Evolutionary conservation across 2,888 invertebrate genomes (phyloP), one percentile per base, ranked within the genome.

Genomic region (Papilio protenor): DNA sequence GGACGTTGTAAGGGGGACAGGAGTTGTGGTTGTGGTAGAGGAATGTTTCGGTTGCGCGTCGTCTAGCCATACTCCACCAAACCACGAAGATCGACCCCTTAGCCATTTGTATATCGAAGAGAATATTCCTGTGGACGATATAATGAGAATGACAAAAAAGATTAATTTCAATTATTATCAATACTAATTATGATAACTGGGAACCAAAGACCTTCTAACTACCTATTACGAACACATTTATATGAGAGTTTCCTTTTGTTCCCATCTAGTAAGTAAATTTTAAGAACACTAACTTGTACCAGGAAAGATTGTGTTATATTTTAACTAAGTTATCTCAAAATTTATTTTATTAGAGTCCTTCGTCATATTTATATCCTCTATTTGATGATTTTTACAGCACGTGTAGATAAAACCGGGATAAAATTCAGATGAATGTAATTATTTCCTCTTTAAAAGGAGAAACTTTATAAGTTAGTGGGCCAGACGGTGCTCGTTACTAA

Each of bases 1-100:
- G 6, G 89, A 87, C 0, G 90, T 86, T 0, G 90, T 86, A 1
- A 86, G 83, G 0, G 86, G 84, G 3, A 90, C 87, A 1, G 91
- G 89, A 8, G 94, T 89, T 0, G 92, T 90, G 0, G 88, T 83
- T 1, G 81, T 81, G 14, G 71, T 82, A 6, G 87, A 86, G 23
- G 89, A 83, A 1, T 88, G 88, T 75, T 89, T 84, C 81, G 52
- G 83, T 80, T 72, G 81, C 45, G 77, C 83, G 59, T 90, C 86
- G 47, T 90, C 88, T 82, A 95, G 95, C 95, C 95, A 95, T 78
- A 90, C 88, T 61, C 87, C 91, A 69, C 88, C 90, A 81, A 96
- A 95, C 96, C 95, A 96, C 16, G 88, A 83, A 0, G 87, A 84
- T 76, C 87, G 90, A 11, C 82, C 81, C 81, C 84, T 83, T 59